phyloP scores from a whole-genome alignment of 2,797 vertebrate species.

The Bovichtus diacanthus region DNA sequence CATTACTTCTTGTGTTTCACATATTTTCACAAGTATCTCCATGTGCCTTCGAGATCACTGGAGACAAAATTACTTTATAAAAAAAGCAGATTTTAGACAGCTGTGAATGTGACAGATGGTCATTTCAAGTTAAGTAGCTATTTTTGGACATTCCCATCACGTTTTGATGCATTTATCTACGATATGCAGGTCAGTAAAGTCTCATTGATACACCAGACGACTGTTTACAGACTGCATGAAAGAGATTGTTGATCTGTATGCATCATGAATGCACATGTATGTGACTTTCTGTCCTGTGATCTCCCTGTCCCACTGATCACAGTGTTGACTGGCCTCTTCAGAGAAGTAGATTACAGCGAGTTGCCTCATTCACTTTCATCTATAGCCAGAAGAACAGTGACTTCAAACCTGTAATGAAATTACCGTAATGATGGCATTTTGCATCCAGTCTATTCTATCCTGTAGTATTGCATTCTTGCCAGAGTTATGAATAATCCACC shows the following conservation, averaged over 20 bases:
- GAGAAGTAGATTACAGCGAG: slow-evolving; percentile 52
- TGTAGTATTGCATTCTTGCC: neutral
- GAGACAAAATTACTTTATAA: neutral
- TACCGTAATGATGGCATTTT: slow-evolving; percentile 26
- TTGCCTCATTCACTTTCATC: slow-evolving; percentile 67
- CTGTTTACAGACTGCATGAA: neutral
- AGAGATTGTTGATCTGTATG: neutral
- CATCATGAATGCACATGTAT: neutral
- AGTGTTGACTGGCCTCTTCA: slow-evolving; percentile 29
- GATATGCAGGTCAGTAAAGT: neutral
- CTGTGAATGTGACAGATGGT: slow-evolving; percentile 10
- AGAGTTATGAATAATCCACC: slow-evolving; percentile 9
- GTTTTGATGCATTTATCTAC: slow-evolving; percentile 17
- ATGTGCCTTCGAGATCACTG: neutral
- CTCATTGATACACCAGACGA: neutral
- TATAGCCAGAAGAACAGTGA: slow-evolving; percentile 46
- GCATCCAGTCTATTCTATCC: slow-evolving; percentile 8
- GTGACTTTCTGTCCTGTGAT: slow-evolving; percentile 4
- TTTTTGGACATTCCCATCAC: neutral
- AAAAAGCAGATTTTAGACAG: neutral
- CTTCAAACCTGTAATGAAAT: slow-evolving; percentile 49
- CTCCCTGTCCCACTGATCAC: slow-evolving; percentile 41
- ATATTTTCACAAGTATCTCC: neutral
- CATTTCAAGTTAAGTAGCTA: neutral
- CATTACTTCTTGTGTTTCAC: neutral